Conservation (phyloP, 2,797 vertebrate species). For the Aphelocoma californica region DNA sequence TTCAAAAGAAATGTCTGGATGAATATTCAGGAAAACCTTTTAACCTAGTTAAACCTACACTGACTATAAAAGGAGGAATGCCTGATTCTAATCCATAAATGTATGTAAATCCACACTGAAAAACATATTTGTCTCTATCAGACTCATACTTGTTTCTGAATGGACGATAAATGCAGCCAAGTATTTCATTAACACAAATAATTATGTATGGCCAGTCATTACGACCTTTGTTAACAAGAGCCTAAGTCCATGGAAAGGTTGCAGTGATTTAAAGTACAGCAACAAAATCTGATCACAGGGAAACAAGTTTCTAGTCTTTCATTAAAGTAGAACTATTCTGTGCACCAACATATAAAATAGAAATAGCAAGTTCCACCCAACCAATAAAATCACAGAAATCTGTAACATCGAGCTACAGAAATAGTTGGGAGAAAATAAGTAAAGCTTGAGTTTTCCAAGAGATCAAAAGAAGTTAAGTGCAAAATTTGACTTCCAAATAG, state of each 20-base stretch:
- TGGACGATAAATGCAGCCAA: constrained; percentile 49
- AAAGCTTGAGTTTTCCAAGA: not conserved
- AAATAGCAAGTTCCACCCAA: not conserved
- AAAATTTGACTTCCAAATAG: constrained; percentile 46
- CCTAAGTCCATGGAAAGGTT: not conserved
- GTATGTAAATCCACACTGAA: constrained; percentile 65
- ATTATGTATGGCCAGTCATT: constrained; percentile 51
- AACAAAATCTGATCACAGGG: not conserved
- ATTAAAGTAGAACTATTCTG: not conserved
- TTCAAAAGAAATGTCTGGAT: constrained; percentile 59
- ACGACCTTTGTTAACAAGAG: constrained; percentile 33
- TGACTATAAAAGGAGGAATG: constrained; percentile 60
- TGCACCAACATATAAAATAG: not conserved
- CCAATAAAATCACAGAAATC: not conserved
- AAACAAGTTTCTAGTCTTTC: not conserved
- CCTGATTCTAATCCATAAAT: constrained; percentile 66
- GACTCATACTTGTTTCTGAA: constrained; percentile 54
- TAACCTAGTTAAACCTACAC: constrained; percentile 57
- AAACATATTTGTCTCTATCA: constrained; percentile 63
- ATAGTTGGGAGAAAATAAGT: not conserved
- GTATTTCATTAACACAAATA: constrained; percentile 65
- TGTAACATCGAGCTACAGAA: not conserved
- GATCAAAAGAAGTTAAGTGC: constrained; percentile 30
- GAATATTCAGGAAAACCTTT: constrained; percentile 67
- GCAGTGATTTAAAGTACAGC: not conserved